Conservation (phyloP, 37 sponge, comb jelly and placozoan species). For the Axinella damicornis region DNA sequence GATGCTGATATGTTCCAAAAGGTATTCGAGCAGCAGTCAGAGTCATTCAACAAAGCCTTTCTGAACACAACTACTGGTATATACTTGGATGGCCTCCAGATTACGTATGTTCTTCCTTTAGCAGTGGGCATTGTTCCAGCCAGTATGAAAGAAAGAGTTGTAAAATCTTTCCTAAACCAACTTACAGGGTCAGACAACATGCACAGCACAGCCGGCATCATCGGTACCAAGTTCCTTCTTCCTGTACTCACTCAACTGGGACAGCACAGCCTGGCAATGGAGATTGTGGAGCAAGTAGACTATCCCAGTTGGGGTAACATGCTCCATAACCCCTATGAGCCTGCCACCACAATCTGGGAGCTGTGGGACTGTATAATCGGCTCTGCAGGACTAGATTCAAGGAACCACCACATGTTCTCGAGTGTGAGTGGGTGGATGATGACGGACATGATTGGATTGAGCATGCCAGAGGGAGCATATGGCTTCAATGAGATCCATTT, state of each 20-base stretch:
- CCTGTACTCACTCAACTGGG: conserved; percentile 33
- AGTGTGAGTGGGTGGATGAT: conserved; percentile 74
- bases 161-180: conserved; percentile 35
- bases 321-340: conserved; percentile 63
- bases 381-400: conserved; percentile 65
- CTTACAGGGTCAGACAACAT: conserved; percentile 17
- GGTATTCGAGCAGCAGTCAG: conserved; percentile 6
- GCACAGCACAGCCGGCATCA: conserved; percentile 69
- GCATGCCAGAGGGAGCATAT: conserved; percentile 5
- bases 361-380: conserved; percentile 63
- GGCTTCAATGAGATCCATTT: conserved; percentile 43
- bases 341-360: conserved; percentile 80
- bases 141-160: not conserved
- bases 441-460: conserved; percentile 56
- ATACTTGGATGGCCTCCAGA: conserved; percentile 59
- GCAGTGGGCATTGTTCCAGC: conserved; percentile 52
- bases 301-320: conserved; percentile 82
- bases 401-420: conserved; percentile 88
- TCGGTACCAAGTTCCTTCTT: conserved; percentile 57
- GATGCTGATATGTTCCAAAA: not conserved
- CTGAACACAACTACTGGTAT: not conserved
- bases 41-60: conserved; percentile 60
- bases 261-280: conserved; percentile 51
- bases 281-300: conserved; percentile 57
- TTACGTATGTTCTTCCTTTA: conserved; percentile 61